phyloP scores from a whole-genome alignment of 1,140 invertebrate genomes.

The Drosophila trapezifrons region DNA sequence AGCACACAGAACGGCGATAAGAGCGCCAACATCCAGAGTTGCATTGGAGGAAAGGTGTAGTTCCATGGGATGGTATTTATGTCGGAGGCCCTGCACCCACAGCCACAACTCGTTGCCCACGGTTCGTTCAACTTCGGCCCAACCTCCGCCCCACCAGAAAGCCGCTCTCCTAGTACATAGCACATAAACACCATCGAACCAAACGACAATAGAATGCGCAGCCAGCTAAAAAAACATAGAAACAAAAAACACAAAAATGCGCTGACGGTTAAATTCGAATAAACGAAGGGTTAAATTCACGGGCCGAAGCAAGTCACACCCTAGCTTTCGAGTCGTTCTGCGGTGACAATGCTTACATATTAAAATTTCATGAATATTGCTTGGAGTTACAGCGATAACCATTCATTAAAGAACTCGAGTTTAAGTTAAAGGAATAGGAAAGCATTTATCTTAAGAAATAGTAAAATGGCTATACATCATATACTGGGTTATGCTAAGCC shows the following conservation, averaged over 20 bases:
- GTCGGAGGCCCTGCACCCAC: slow-evolving; percentile 38
- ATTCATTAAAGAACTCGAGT: not conserved
- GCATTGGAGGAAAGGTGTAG: slow-evolving; percentile 15
- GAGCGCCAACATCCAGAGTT: slow-evolving; percentile 10
- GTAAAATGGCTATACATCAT: too few relatives aligned
- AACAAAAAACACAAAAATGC: slow-evolving; percentile 18
- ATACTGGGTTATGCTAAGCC: too few relatives aligned
- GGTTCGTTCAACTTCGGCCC: slow-evolving; percentile 48
- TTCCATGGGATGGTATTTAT: slow-evolving; percentile 1
- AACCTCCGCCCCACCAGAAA: slow-evolving; percentile 23
- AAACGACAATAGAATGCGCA: slow-evolving; percentile 48
- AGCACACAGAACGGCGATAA: slow-evolving; percentile 35
- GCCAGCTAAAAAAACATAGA: slow-evolving; percentile 22
- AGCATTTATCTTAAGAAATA: not conserved
- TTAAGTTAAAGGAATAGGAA: not conserved
- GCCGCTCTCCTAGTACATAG: slow-evolving; percentile 21
- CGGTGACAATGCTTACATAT: not conserved
- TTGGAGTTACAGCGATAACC: not conserved
- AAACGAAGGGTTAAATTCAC: not conserved
- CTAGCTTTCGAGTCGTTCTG: not conserved
- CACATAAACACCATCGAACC: slow-evolving; percentile 48
- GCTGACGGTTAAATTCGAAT: slow-evolving; percentile 45
- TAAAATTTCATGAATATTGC: slow-evolving; percentile 4
- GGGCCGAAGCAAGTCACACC: slow-evolving; percentile 15
- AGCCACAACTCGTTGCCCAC: slow-evolving; percentile 23